Evolutionary conservation across 2,888 invertebrate species (phyloP), one percentile per base, ranked within the genome.

Genomic region (Galerucella pusilla): DNA sequence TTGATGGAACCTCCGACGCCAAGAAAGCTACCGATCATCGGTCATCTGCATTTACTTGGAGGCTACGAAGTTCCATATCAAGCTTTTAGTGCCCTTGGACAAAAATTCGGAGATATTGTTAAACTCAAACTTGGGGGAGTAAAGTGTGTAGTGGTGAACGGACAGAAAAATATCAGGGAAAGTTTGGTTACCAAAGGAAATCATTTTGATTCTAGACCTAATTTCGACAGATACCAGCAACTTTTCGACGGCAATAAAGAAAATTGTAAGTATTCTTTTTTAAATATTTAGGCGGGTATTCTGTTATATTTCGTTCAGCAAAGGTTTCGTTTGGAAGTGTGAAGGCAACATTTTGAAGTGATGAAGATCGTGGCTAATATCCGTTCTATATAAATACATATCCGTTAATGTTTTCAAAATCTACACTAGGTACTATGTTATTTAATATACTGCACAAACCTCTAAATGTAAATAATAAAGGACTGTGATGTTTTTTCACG

Each of bases 191-290:
- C 87, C 68, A 91, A 91, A 78, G 91, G 91, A 7, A 88, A 90
- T 49, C 90, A 91, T 77, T 93, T 93, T 82, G 92, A 92, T 80
- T 90, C 91, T 77, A 87, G 93, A 68, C 92, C 93, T 0, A 90
- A 91, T 84, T 93, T 93, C 83, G 83, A 88, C 71, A 88, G 93
- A 77, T 92, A 92, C 85, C 89, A 91, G 77, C 87, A 89, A 66
- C 89, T 93, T 25, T 93, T 93, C 86, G 89, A 90, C 73, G 92
- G 92, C 59, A 89, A 92, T 85, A 91, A 91, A 83, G 90, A 92
- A 82, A 92, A 92, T 84, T 92, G 93, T 93, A 88, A 92, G 93
- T 90, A 78, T 35, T 52, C 61, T 12, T 70, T 46, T 60, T 72
- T 49, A 69, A 9, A 20, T 20, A 20, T 1, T 20, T 1, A 20